Conservation (phyloP, 2,888 invertebrate genomes). For the Leptothorax acervorum region DNA sequence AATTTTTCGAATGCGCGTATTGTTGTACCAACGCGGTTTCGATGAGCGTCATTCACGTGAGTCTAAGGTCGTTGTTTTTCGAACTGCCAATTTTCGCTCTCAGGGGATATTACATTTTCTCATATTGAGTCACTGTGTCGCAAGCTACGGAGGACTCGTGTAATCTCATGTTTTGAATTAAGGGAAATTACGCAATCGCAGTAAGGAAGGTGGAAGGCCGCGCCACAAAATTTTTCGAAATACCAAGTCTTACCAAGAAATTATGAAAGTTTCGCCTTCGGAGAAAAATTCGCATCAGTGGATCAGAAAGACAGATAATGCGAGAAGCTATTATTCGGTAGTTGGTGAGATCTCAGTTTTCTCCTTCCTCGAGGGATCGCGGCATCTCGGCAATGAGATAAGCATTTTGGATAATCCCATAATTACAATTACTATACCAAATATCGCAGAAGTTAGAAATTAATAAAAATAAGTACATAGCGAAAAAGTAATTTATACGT, state of each 20-base stretch:
- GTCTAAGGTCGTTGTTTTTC: slow-evolving; percentile 37
- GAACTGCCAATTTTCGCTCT: slow-evolving; percentile 54
- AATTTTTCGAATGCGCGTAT: background rate
- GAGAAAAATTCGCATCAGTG: slow-evolving; percentile 44
- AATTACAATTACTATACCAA: background rate
- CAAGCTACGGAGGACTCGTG: slow-evolving; percentile 48
- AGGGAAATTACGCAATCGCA: slow-evolving; percentile 52
- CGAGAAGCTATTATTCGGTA: slow-evolving; percentile 28
- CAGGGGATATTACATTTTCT: slow-evolving; percentile 40
- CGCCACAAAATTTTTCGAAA: slow-evolving; percentile 53
- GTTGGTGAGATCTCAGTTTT: slow-evolving; percentile 23
- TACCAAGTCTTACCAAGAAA: slow-evolving; percentile 45
- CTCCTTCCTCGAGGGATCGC: slow-evolving; percentile 13
- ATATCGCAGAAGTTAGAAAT: background rate
- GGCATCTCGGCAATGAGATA: background rate
- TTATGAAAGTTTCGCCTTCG: slow-evolving; percentile 52
- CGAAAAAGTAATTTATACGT: background rate
- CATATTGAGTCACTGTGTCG: slow-evolving; percentile 54
- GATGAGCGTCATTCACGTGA: background rate
- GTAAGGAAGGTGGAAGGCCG: slow-evolving; percentile 48
- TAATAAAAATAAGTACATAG: background rate
- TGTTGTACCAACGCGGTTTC: background rate
- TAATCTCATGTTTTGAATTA: slow-evolving; percentile 58
- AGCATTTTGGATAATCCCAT: background rate
- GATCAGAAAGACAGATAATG: slow-evolving; percentile 48